Conservation (phyloP, 2,888 invertebrate species). For the Pseudococcus longispinus region DNA sequence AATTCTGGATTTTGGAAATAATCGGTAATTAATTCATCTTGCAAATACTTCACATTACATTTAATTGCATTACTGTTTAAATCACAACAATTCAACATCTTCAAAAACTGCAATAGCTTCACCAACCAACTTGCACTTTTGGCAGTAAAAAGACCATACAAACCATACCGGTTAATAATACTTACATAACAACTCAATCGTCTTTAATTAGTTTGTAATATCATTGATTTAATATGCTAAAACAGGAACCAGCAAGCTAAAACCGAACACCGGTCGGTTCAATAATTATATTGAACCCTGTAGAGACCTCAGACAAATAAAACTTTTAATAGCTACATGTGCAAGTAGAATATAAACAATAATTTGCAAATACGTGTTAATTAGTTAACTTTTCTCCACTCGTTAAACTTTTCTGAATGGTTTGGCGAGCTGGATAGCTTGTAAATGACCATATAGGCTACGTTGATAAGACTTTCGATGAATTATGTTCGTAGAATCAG, state of each 20-base stretch:
- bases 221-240: not conserved
- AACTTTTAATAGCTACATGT: not conserved
- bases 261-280: not conserved
- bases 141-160: not conserved
- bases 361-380: conserved; percentile 18
- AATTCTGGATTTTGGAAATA: too few species aligned
- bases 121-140: not conserved
- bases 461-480: not conserved
- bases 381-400: not conserved
- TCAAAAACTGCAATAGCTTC: too few species aligned
- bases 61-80: too few species aligned
- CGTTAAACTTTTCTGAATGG: not conserved
- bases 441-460: not conserved
- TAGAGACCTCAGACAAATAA: not conserved
- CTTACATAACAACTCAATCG: not conserved
- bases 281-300: not conserved
- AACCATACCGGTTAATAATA: not conserved
- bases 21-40: too few species aligned
- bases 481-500: not conserved
- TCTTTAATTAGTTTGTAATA: not conserved
- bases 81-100: too few species aligned
- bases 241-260: not conserved
- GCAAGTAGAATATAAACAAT: not conserved
- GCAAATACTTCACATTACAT: too few species aligned
- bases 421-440: not conserved